Evolutionary conservation across 2,113 vertebrate genomes (phyloP), one percentile per base, ranked within the genome.

Genomic region (Sakesphorus luctuosus): DNA sequence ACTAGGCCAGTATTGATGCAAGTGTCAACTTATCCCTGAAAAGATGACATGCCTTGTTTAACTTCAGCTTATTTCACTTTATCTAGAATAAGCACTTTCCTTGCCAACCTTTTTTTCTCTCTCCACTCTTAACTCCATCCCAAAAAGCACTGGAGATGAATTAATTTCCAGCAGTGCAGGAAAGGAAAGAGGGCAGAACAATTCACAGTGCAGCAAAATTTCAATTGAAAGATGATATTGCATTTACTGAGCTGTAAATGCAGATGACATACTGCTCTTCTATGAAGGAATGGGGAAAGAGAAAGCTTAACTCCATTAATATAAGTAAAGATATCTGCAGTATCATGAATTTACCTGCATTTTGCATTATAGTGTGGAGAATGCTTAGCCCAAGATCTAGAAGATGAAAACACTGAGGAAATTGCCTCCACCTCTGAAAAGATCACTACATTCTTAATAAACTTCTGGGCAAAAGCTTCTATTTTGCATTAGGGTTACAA

Each of bases 151-250:
- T 94, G 71, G 38, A 44, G 6, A 85, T 18, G 43, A 59, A 92
- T 87, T 86, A 0, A 62, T 63, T 74, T 96, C 92, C 75, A 96
- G 72, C 82, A 93, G 85, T 33, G 46, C 44, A 83, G 59, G 44
- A 87, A 90, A 80, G 46, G 59, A 85, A 77, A 89, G 43, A 68
- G 25, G 84, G 50, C 29, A 90, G 90, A 93, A 94, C 55, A 90
- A 77, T 80, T 71, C 50, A 47, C 20, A 69, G 38, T 47, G 75
- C 26, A 88, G 90, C 59, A 84, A 93, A 83, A 77, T 77, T 91
- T 93, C 47, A 80, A 2, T 20, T 79, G 56, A 85, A 91, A 88
- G 36, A 77, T 93, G 69, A 68, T 58, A 77, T 50, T 52, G 82
- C 50, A 61, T 47, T 89, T 92, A 80, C 35, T 77, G 43, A 90